Conservation (phyloP, 2,113 vertebrate species). For the Macroglossus sobrinus region DNA sequence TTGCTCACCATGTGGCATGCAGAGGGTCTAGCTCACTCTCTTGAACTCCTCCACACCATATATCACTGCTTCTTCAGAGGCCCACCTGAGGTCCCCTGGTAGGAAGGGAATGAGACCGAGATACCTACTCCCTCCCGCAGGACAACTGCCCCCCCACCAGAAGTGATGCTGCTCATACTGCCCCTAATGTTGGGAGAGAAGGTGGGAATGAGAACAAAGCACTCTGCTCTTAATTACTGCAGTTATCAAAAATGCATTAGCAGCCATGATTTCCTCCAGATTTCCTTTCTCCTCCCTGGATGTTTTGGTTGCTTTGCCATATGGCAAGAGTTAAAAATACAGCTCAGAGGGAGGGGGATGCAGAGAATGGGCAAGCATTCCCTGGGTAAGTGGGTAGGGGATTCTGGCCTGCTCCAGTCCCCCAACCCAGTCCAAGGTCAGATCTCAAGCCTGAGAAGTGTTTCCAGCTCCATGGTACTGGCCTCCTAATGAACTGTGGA, state of each 20-base stretch:
- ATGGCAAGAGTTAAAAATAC: constrained; percentile 59
- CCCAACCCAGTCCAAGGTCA: background rate
- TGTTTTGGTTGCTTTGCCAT: constrained; percentile 42
- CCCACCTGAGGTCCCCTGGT: background rate
- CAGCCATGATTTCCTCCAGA: background rate
- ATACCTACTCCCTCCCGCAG: background rate
- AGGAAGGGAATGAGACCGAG: too few species aligned
- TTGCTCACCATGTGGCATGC: background rate
- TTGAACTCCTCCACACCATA: background rate
- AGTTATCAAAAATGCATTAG: background rate
- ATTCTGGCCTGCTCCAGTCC: background rate
- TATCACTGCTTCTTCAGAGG: background rate
- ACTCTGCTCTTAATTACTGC: background rate
- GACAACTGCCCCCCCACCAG: background rate
- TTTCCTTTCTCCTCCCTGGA: background rate
- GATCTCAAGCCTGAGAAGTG: background rate
- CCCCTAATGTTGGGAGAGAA: background rate
- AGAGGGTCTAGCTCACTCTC: background rate
- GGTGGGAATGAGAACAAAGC: background rate
- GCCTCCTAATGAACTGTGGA: background rate
- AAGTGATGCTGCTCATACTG: rapidly evolving
- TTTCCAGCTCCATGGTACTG: background rate
- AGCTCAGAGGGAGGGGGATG: background rate
- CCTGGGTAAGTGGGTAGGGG: background rate
- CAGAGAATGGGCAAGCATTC: background rate